phyloP scores from a whole-genome alignment of 2,113 vertebrate genomes.

The Aptenodytes forsteri region DNA sequence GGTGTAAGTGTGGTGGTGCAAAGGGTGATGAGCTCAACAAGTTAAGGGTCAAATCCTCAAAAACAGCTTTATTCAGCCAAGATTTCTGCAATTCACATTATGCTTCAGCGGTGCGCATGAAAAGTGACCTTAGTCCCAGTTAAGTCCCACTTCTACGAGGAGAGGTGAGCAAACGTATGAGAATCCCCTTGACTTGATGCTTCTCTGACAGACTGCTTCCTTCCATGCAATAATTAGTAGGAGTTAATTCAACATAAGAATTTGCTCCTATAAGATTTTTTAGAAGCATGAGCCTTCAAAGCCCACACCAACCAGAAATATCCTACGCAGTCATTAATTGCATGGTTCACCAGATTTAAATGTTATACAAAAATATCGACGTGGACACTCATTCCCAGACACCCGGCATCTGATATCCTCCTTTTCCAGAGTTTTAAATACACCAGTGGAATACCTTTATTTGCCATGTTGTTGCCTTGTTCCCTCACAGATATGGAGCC shows the following conservation, averaged over 20 bases:
- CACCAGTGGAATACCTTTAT: not conserved
- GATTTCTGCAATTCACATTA: not conserved
- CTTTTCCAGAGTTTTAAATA: not conserved
- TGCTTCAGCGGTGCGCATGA: not conserved
- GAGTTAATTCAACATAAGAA: not conserved
- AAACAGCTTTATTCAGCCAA: not conserved
- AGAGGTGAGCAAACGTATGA: not conserved
- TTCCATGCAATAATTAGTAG: not conserved
- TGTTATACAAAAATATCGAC: not conserved
- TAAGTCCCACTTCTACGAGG: not conserved
- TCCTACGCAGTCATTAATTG: not conserved
- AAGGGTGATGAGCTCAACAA: not conserved
- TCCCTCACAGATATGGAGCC: not conserved
- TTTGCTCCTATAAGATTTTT: not conserved
- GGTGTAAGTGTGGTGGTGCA: too few species aligned
- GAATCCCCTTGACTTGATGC: not conserved
- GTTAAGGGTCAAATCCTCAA: not conserved
- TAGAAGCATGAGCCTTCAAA: not conserved
- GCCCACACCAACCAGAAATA: not conserved
- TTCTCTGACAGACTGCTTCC: not conserved
- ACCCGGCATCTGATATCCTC: not conserved
- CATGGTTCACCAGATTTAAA: conserved; percentile 5
- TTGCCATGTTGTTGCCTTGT: not conserved
- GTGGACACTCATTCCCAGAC: not conserved
- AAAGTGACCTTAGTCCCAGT: not conserved